Evolutionary conservation across 2,888 invertebrate species (phyloP).

Genomic region (Podotricha telesiphe): DNA sequence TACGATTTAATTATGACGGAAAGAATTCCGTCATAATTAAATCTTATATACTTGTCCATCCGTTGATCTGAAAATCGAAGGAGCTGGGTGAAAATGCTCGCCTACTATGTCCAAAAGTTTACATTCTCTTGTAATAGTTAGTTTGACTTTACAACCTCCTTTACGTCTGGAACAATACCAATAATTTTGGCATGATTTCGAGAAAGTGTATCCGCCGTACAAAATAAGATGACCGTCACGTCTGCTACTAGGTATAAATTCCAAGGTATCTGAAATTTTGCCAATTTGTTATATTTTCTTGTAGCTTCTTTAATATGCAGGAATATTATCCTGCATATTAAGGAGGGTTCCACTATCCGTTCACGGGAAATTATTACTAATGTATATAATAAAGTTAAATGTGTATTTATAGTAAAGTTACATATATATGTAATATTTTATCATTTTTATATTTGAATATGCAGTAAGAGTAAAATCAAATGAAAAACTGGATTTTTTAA

Average conservation of each 20-base stretch:
- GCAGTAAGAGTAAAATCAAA: too few relatives aligned
- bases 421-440: too few relatives aligned
- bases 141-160: conserved; percentile 50
- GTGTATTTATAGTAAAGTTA: too few relatives aligned
- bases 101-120: conserved; percentile 42
- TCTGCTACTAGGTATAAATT: conserved; percentile 37
- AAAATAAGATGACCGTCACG: conserved; percentile 27
- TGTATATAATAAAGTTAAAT: too few relatives aligned
- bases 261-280: conserved; percentile 32
- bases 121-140: conserved; percentile 34
- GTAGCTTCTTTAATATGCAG: too few relatives aligned
- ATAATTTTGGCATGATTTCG: conserved; percentile 46
- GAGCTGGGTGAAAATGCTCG: background rate
- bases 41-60: conserved; percentile 3
- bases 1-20: too few relatives aligned
- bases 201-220: conserved; percentile 45
- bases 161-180: conserved; percentile 57
- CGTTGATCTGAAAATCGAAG: background rate
- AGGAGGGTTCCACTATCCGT: too few relatives aligned
- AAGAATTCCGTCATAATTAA: too few relatives aligned
- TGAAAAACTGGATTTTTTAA: too few relatives aligned
- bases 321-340: too few relatives aligned
- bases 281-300: background rate
- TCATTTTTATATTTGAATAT: too few relatives aligned
- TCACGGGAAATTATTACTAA: too few relatives aligned